phyloP scores from a whole-genome alignment of 2,113 vertebrate genomes.

The Micromys minutus region DNA sequence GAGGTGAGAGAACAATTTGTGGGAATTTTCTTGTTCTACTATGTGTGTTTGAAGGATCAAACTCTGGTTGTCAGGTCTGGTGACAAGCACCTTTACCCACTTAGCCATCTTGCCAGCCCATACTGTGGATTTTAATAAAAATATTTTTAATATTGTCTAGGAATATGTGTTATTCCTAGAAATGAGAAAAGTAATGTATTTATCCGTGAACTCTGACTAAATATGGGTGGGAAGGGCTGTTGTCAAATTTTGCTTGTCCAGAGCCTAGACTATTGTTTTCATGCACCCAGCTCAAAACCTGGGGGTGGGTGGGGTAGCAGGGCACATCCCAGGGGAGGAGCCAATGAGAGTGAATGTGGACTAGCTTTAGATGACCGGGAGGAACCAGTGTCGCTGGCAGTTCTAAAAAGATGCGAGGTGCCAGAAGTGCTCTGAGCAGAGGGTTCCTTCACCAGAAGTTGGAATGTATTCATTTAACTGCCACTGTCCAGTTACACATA shows the following conservation, averaged over 20 bases:
- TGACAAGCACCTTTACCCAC: background rate
- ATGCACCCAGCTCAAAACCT: background rate
- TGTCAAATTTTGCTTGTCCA: constrained; percentile 10
- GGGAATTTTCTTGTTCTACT: background rate
- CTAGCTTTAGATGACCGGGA: background rate
- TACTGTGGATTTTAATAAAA: background rate
- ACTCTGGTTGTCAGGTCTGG: background rate
- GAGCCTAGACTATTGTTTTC: background rate
- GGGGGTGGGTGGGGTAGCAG: background rate
- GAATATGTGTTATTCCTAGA: background rate
- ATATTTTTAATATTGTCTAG: background rate
- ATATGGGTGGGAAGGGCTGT: background rate
- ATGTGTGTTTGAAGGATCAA: background rate
- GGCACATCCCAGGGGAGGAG: background rate
- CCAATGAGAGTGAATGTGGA: background rate
- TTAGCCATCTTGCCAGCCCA: background rate
- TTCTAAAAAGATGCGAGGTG: background rate
- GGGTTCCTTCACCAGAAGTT: background rate
- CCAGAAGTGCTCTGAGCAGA: constrained; percentile 2
- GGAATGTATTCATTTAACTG: constrained; percentile 15
- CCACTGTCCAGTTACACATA: constrained; percentile 4
- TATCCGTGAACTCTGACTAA: constrained; percentile 27
- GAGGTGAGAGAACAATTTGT: background rate
- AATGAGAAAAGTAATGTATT: background rate
- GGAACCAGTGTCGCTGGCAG: constrained; percentile 19